These are phyloP conservation scores for Rhysida immarginata DNA, from an alignment of 1,140 invertebrate species.

Conservation along the genomic window DNA sequence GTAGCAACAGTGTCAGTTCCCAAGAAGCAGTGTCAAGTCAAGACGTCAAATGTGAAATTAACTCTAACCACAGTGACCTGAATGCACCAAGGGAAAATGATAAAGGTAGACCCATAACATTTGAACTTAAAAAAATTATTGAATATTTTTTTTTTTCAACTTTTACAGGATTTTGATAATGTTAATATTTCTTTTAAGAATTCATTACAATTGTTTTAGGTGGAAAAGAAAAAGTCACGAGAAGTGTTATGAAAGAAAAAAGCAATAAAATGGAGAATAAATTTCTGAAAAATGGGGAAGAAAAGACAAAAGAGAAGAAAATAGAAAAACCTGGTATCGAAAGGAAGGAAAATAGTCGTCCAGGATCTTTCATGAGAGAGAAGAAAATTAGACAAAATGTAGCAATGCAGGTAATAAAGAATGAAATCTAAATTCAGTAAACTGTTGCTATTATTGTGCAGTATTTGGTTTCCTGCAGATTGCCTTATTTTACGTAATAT, in stretches of 20 bases:
- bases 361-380: background rate
- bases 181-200: background rate
- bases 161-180: background rate
- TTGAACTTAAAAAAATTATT: background rate
- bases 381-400: slow-evolving; percentile 34
- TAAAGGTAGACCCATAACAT: background rate
- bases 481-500: too few relatives aligned
- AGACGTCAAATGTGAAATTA: background rate
- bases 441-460: too few relatives aligned
- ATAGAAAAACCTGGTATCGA: background rate
- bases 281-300: background rate
- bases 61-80: background rate
- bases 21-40: background rate
- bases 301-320: background rate
- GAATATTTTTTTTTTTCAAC: background rate
- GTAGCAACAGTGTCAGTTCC: slow-evolving; percentile 4
- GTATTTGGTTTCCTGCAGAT: too few relatives aligned
- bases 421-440: too few relatives aligned
- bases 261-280: background rate
- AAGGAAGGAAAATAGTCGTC: slow-evolving; percentile 1
- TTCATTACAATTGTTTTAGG: background rate
- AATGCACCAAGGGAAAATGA: background rate
- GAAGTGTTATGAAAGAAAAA: background rate
- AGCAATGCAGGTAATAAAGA: slow-evolving; percentile 59
- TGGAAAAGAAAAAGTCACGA: background rate